These are phyloP conservation scores for Turnix velox DNA, from an alignment of 2,113 vertebrate species.

Conservation along the genomic window DNA sequence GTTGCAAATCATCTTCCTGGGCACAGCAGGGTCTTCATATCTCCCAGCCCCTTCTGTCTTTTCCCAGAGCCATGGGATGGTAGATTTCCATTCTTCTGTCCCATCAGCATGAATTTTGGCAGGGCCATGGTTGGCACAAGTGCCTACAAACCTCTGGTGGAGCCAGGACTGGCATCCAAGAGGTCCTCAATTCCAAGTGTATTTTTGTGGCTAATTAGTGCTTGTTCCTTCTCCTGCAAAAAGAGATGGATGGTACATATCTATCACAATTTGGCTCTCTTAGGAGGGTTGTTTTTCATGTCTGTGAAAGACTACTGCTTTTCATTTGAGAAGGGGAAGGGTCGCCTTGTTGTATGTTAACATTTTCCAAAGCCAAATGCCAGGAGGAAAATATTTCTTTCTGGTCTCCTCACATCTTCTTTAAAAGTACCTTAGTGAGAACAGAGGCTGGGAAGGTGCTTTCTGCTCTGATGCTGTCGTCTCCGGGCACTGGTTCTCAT, in stretches of 20 bases:
- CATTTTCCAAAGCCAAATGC: slow-evolving; percentile 8
- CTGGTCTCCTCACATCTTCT: slow-evolving; percentile 1
- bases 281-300: background rate
- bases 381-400: slow-evolving; percentile 33
- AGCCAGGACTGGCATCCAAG: background rate
- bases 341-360: background rate
- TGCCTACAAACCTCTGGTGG: background rate
- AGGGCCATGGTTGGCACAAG: background rate
- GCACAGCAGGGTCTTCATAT: background rate
- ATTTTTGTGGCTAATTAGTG: background rate
- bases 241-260: background rate
- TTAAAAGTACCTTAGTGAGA: slow-evolving; percentile 45
- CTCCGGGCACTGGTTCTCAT: slow-evolving; percentile 7
- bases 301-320: background rate
- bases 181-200: background rate
- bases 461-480: slow-evolving; percentile 42
- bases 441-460: slow-evolving; percentile 39
- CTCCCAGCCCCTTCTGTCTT: background rate
- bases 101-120: background rate
- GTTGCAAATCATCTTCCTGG: background rate
- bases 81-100: background rate
- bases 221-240: background rate
- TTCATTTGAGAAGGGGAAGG: background rate
- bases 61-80: background rate
- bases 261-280: background rate